Conservation (phyloP, 2,888 invertebrate species). For the Aromia moschata region DNA sequence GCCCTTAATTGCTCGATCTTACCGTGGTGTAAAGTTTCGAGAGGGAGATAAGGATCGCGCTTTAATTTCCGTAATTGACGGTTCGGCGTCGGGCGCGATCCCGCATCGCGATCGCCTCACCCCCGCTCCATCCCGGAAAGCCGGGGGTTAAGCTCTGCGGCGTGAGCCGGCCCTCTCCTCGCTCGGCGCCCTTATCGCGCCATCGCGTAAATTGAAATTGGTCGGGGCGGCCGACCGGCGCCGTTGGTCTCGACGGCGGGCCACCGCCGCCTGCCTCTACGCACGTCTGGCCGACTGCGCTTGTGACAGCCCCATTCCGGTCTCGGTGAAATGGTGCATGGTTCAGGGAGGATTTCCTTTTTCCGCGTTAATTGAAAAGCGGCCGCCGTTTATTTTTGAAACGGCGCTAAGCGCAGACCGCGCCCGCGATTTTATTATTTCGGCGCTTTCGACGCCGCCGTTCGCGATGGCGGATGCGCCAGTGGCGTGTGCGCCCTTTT, state of each 20-base stretch:
- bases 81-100: conserved; percentile 29
- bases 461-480: too few species aligned
- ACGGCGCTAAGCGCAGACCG: conserved; percentile 35
- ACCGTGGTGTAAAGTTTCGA: conserved; percentile 2
- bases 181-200: conserved; percentile 54
- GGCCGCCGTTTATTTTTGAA: conserved; percentile 49
- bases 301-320: conserved; percentile 58
- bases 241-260: conserved; percentile 27
- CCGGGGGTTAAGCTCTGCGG: conserved; percentile 32
- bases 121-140: conserved; percentile 29
- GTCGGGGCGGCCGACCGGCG: conserved; percentile 50
- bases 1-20: background rate
- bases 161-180: conserved; percentile 38
- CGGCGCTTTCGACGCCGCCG: too few species aligned
- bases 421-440: too few species aligned
- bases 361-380: conserved; percentile 60
- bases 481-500: too few species aligned
- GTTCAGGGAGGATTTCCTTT: conserved; percentile 61
- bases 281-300: conserved; percentile 43
- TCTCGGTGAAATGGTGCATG: conserved; percentile 59
- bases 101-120: conserved; percentile 36
- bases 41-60: conserved; percentile 24
- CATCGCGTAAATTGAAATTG: conserved; percentile 60
- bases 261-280: conserved; percentile 10
- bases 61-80: conserved; percentile 37